phyloP scores from a whole-genome alignment of 2,113 vertebrate species.

The Semicossyphus pulcher region DNA sequence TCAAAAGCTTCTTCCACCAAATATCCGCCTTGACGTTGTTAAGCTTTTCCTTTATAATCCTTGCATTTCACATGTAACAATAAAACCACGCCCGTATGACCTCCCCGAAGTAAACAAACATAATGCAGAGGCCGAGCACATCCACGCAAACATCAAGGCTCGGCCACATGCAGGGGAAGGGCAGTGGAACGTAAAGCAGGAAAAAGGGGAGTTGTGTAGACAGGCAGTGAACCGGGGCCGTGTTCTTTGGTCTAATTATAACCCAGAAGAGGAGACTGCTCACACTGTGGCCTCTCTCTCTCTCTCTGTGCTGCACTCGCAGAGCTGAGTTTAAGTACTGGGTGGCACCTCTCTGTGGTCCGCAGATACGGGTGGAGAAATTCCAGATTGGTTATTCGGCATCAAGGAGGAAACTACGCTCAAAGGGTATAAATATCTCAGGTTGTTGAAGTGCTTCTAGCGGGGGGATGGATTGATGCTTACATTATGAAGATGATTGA shows the following conservation, averaged over 20 bases:
- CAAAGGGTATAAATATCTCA: slow-evolving; percentile 29
- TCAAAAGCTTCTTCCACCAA: not conserved
- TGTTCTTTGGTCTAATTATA: slow-evolving; percentile 76
- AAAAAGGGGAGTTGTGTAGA: slow-evolving; percentile 43
- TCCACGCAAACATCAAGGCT: slow-evolving; percentile 36
- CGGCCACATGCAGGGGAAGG: slow-evolving; percentile 48
- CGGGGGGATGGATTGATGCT: not conserved
- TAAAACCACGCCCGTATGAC: slow-evolving; percentile 48
- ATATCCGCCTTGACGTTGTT: not conserved
- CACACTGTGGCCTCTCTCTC: slow-evolving; percentile 51
- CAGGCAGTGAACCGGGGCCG: slow-evolving; percentile 51
- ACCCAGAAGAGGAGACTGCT: slow-evolving; percentile 51
- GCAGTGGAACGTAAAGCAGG: slow-evolving; percentile 50
- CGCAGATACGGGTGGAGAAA: slow-evolving; percentile 26
- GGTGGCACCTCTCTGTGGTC: slow-evolving; percentile 75
- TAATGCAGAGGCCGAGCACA: slow-evolving; percentile 43
- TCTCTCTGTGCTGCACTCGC: slow-evolving; percentile 54
- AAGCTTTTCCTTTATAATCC: slow-evolving; percentile 18
- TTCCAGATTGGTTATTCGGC: slow-evolving; percentile 47
- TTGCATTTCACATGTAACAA: slow-evolving; percentile 23
- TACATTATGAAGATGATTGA: not conserved
- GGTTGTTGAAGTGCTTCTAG: not conserved
- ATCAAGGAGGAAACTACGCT: slow-evolving; percentile 24
- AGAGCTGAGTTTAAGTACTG: slow-evolving; percentile 66
- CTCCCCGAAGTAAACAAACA: slow-evolving; percentile 48